Evolutionary conservation across 2,113 vertebrate genomes (phyloP), one percentile per base, ranked within the genome.

Genomic region (Shinisaurus crocodilurus): DNA sequence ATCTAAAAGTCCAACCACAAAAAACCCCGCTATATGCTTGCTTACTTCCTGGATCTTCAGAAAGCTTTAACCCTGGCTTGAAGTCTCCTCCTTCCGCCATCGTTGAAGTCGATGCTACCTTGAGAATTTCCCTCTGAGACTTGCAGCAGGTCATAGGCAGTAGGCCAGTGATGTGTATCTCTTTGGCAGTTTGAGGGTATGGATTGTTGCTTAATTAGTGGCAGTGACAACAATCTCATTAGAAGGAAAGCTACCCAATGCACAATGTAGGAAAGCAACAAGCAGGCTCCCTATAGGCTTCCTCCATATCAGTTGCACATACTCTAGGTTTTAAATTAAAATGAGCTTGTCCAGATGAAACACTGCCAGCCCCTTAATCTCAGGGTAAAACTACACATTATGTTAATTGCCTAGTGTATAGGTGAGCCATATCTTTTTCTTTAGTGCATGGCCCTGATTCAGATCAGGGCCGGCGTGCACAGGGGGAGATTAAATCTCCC

Each of bases 171-270:
- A 85, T 80, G 37, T 88, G 9, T 54, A 69, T 81, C 34, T 80
- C 12, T 63, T 88, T 88, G 54, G 60, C 48, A 70, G 83, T 86
- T 69, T 69, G 74, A 45, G 63, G 34, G 50, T 80, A 88, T 69
- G 43, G 63, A 80, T 79, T 90, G 74, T 70, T 90, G 75, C 63
- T 90, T 77, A 90, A 57, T 67, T 90, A 43, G 45, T 70, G 48
- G 69, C 63, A 90, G 29, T 80, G 89, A 90, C 60, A 88, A 70
- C n/a, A 79, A 5, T 43, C 16, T 79, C 37, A 80, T 85, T 90
- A 69, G 75, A 80, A 72, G 6, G 75, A 80, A 43, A 85, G 43
- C 48, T 85, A 67, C 72, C 34, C 25, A 32, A 29, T 69, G 34
- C 34, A 79, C 63, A 79, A 57, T 45, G 32, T 48, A 70, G 57